Evolutionary conservation across 2,888 invertebrate species (phyloP), one percentile per base, ranked within the genome.

Genomic region (Tetragonula carbonaria): DNA sequence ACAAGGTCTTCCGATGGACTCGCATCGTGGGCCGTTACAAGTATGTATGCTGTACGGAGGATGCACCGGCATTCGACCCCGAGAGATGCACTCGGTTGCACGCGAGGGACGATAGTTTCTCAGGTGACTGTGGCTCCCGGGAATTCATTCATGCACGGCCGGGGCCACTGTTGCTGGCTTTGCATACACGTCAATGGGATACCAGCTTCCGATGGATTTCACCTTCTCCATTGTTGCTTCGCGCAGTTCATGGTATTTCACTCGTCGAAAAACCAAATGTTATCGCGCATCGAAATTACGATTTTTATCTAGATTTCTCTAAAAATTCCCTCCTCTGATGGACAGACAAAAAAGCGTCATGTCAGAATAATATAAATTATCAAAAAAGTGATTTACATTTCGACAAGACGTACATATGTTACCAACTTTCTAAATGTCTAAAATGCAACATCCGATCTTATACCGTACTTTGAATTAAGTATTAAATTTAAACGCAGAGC

Each of bases 101-200:
- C 83, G 85, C 86, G 76, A 85, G 73, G 86, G 81, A 88, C 91
- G 88, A 86, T 87, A 91, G 86, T 90, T 91, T 91, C 91, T 90
- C 91, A 84, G 88, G 84, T 90, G 86, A 86, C 87, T 71, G 80
- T 86, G 76, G 78, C 83, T 85, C 80, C 80, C 87, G 86, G 82
- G 88, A 91, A 82, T 88, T 89, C 91, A 91, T 91, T 91, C 91
- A 91, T 90, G 84, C 85, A 82, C 79, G 72, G 78, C 53, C 57
- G 38, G 59, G 74, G 77, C 88, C 79, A 79, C 77, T 82, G 74
- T 78, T 74, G 76, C 76, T 80, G 87, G 86, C 84, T 92, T 90
- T 91, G 89, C 90, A 91, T 92, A 86, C 89, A 90, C 90, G 87
- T 92, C 91, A 92, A 92, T 92, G 91, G 90, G 82, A 87, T 87